These are phyloP conservation scores for Drosophila ficusphila DNA, from an alignment of 1,140 invertebrate species.

Conservation along the genomic window DNA sequence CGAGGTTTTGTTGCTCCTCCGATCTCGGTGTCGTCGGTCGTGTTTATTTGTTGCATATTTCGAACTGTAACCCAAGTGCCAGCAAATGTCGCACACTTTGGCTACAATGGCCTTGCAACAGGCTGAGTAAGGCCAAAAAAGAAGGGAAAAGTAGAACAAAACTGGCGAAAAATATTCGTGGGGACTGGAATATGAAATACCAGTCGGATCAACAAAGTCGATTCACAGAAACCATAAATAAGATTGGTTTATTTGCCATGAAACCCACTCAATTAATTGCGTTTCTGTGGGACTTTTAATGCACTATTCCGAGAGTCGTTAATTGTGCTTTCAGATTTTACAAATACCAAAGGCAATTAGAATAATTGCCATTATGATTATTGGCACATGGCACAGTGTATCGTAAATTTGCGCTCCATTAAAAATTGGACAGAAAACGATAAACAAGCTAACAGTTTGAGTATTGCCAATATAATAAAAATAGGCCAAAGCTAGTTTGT, in stretches of 20 bases:
- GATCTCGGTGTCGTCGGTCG: constrained; percentile 19
- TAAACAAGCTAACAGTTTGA: constrained; percentile 20
- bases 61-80: constrained; percentile 41
- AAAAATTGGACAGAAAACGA: constrained; percentile 24
- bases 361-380: constrained; percentile 44
- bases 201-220: not conserved
- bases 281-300: constrained; percentile 26
- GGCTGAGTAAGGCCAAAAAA: constrained; percentile 8
- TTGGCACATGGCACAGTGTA: constrained; percentile 20
- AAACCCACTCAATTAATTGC: constrained; percentile 17
- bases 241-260: constrained; percentile 21
- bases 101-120: constrained; percentile 27
- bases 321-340: constrained; percentile 5
- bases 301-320: constrained; percentile 19
- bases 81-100: constrained; percentile 48
- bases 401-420: constrained; percentile 43
- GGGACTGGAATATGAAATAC: constrained; percentile 1
- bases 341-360: constrained; percentile 11
- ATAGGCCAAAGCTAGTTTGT: not conserved
- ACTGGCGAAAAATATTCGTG: not conserved
- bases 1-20: constrained; percentile 17
- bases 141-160: not conserved
- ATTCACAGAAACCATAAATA: constrained; percentile 9
- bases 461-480: constrained; percentile 17
- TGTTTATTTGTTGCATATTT: constrained; percentile 77